These are phyloP conservation scores for Julus scanicus DNA, from an alignment of 2,888 invertebrate genomes.

Conservation along the genomic window DNA sequence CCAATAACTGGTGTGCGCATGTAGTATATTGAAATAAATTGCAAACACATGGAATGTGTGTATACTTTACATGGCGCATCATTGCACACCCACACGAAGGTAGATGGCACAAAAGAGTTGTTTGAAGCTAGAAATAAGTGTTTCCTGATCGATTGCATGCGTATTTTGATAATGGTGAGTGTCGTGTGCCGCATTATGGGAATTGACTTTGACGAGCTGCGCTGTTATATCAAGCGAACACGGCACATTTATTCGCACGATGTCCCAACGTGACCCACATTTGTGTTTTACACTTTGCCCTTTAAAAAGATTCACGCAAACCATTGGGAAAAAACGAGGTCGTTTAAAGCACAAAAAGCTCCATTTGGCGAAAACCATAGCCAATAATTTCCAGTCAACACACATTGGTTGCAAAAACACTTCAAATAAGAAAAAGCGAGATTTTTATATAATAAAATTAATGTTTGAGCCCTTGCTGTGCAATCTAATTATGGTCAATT, in stretches of 20 bases:
- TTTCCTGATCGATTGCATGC: not conserved
- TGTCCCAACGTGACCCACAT: not conserved
- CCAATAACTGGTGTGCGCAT: too few species aligned
- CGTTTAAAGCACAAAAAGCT: not conserved
- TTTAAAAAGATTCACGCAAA: too few species aligned
- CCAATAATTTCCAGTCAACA: too few species aligned
- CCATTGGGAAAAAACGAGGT: too few species aligned
- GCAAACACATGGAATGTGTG: too few species aligned
- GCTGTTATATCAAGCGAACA: not conserved
- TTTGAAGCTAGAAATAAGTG: not conserved
- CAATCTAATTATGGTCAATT: too few species aligned
- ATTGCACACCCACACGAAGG: not conserved
- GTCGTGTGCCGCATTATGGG: not conserved
- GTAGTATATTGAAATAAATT: too few species aligned
- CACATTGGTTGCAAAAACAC: too few species aligned
- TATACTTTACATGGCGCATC: not conserved
- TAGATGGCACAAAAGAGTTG: not conserved
- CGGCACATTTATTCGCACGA: not conserved
- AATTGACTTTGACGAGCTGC: not conserved
- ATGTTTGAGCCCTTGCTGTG: too few species aligned
- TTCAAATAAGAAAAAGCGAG: too few species aligned
- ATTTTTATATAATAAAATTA: too few species aligned
- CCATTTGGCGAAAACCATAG: too few species aligned
- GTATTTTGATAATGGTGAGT: not conserved
- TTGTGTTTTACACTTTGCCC: not conserved